Conservation (phyloP, 2,113 vertebrate genomes). For the Xyrauchen texanus region DNA sequence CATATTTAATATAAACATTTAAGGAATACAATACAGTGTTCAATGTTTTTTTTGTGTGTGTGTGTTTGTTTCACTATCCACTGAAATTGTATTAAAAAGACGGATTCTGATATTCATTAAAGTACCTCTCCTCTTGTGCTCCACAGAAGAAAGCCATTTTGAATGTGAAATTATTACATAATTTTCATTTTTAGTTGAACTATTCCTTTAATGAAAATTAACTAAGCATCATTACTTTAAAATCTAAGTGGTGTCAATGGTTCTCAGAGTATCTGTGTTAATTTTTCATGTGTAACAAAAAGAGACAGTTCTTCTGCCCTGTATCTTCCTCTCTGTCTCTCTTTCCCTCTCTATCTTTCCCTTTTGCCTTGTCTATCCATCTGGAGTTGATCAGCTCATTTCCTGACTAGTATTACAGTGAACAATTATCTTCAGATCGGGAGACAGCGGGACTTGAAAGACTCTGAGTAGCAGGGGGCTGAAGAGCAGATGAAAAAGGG, state of each 20-base stretch:
- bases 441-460: constrained; percentile 84
- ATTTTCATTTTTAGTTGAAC: too few relatives aligned
- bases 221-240: neutral
- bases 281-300: neutral
- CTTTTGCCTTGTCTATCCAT: constrained; percentile 72
- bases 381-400: constrained; percentile 90
- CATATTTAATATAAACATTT: too few relatives aligned
- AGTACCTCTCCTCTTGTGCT: too few relatives aligned
- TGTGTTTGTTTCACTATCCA: too few relatives aligned
- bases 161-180: too few relatives aligned
- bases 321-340: constrained; percentile 21
- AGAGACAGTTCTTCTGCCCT: constrained; percentile 55
- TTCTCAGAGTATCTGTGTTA: neutral
- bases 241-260: constrained; percentile 11
- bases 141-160: too few relatives aligned
- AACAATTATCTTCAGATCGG: constrained; percentile 89
- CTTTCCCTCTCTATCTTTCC: constrained; percentile 23
- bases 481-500: constrained; percentile 78
- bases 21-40: too few relatives aligned
- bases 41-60: too few relatives aligned
- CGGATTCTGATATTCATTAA: too few relatives aligned
- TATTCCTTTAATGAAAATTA: neutral
- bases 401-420: constrained; percentile 88
- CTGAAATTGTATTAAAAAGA: too few relatives aligned
- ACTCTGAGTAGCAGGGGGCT: constrained; percentile 76